phyloP scores from a whole-genome alignment of 1,140 invertebrate species.

The Bradysia coprophila region DNA sequence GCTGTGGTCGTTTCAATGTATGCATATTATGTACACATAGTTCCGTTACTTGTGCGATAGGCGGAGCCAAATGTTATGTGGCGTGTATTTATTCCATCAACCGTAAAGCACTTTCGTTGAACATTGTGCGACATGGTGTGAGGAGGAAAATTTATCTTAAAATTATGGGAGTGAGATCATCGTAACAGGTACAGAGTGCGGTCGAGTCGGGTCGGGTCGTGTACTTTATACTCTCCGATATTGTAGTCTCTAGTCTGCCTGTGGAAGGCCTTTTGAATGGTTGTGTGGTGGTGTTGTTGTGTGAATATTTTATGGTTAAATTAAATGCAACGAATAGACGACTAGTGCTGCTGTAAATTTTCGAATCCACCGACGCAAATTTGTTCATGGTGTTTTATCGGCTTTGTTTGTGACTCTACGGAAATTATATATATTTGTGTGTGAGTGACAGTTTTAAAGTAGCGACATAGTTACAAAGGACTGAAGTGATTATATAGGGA shows the following conservation, averaged over 20 bases:
- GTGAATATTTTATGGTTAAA: too few relatives aligned
- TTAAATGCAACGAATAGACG: too few relatives aligned
- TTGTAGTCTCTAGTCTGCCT: conserved; percentile 23
- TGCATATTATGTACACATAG: not conserved
- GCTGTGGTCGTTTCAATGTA: not conserved
- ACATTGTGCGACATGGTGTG: not conserved
- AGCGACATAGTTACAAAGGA: too few relatives aligned
- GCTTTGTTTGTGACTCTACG: too few relatives aligned
- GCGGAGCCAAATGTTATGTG: not conserved
- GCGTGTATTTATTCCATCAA: not conserved
- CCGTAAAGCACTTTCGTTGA: too few relatives aligned
- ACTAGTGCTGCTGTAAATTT: too few relatives aligned
- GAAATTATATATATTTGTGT: too few relatives aligned
- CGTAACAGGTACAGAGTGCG: conserved; percentile 11
- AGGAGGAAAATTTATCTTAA: not conserved
- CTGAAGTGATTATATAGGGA: too few relatives aligned
- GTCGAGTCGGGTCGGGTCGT: conserved; percentile 26
- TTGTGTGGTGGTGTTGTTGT: conserved; percentile 8
- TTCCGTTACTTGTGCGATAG: not conserved
- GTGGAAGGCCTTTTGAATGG: conserved; percentile 25
- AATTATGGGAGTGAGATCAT: not conserved
- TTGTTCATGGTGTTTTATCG: too few relatives aligned
- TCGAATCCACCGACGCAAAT: too few relatives aligned
- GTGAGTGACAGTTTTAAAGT: too few relatives aligned
- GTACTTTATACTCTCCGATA: conserved; percentile 26